Percentiles rank a stretch among this genome's conserved stretches.
phyloP scores from a whole-genome alignment of 2,113 vertebrate species.

The Datnioides undecimradiatus region DNA sequence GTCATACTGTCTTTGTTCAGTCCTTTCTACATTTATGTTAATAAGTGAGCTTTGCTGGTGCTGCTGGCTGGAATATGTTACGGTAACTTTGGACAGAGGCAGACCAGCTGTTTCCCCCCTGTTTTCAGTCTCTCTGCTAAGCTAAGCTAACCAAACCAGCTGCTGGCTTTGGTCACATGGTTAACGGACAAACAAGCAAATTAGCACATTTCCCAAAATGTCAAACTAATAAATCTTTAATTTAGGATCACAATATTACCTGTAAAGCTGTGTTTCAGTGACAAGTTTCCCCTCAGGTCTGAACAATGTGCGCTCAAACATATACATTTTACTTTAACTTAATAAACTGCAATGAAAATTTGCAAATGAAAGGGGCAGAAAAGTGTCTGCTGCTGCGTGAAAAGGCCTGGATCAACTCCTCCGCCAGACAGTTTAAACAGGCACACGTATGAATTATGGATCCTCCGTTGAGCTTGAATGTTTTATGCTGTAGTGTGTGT shows the following conservation, averaged over 20 bases:
- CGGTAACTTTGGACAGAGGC: background rate
- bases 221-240: too few species aligned
- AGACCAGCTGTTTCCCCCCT: background rate
- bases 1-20: too few species aligned
- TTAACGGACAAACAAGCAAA: background rate
- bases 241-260: too few species aligned
- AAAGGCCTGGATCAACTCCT: constrained; percentile 24
- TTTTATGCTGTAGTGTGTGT: constrained; percentile 49
- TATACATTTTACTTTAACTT: background rate
- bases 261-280: too few species aligned
- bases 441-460: constrained; percentile 70
- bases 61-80: background rate
- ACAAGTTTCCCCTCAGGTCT: too few species aligned
- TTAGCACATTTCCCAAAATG: background rate
- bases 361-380: background rate
- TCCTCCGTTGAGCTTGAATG: constrained; percentile 49
- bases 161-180: background rate
- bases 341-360: background rate
- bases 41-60: background rate
- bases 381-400: background rate
- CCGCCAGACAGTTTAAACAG: constrained; percentile 41
- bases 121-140: background rate
- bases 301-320: background rate
- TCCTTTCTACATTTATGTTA: background rate
- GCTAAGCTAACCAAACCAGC: background rate